These are phyloP conservation scores for Catharus ustulatus DNA, from an alignment of 2,797 vertebrate species.

Conservation along the genomic window DNA sequence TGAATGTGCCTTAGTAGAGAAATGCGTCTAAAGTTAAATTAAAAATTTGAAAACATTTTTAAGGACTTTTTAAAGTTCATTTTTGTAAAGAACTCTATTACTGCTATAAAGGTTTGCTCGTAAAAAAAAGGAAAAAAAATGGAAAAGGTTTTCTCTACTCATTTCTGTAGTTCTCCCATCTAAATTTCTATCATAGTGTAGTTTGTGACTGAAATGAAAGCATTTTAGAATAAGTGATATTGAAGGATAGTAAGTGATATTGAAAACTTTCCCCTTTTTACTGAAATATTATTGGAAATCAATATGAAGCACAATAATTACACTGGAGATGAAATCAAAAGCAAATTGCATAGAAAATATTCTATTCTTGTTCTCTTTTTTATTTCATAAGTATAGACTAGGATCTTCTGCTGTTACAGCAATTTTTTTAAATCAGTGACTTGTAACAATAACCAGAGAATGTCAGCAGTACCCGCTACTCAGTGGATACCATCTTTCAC, in stretches of 20 bases:
- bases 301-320: background rate
- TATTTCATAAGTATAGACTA: background rate
- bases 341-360: background rate
- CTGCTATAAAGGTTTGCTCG: background rate
- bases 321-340: background rate
- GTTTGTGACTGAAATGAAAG: background rate
- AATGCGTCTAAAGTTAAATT: background rate
- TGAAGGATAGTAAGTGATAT: background rate
- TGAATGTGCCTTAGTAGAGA: background rate
- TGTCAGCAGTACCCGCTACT: background rate
- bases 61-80: background rate
- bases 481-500: background rate
- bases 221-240: background rate
- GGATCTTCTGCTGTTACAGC: background rate
- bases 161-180: background rate
- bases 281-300: constrained; percentile 7
- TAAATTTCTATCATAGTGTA: background rate
- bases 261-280: background rate
- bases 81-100: background rate
- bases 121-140: background rate
- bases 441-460: background rate
- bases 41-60: background rate
- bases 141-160: background rate
- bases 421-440: background rate
- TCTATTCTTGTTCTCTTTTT: background rate